Base-by-base conservation (phyloP, 1,140 invertebrate genomes). In the Drosophila bocki region DNA sequence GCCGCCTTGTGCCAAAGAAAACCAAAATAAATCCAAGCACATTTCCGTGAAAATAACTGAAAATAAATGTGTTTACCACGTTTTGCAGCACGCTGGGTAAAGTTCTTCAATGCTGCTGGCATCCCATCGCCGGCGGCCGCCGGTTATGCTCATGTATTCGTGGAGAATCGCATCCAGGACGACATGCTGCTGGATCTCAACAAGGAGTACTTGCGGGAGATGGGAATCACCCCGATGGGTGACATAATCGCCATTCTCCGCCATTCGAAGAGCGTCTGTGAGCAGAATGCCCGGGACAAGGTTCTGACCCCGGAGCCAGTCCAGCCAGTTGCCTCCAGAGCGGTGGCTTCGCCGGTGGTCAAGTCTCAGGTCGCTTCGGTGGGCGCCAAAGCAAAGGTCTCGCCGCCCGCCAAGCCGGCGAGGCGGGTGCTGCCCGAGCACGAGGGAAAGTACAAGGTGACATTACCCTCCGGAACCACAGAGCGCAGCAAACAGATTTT, bases 181-280 rank as follows among this genome's bases (percentile, higher is more conserved):
- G 95, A 97, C 81, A 97, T 97, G 97, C 88, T 98, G 26, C 88
- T 95, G 48, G 97, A 98, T 91, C 93, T 98, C 3, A 97, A 95
- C 70, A 97, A 97, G 91, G 96, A 97, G 85, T 96, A 97, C 86
- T 93, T 98, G 8, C 94, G 94, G 69, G 96, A 97, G 80, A 97
- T 98, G 96, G 97, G 96, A 2, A 97, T 98, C 7, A 95, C 94
- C 1, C 93, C 96, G 17, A 96, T 97, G 94, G 97, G 97, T 15
- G 97, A 98, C 93, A 95, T 97, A 51, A 97, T 98, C 86, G 96
- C 96, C 13, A 97, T 98, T 77, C 93, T 97, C 70, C 87, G 96
- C 65, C 96, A 97, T 94, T 95, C 97, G 2, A 97, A 97, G 91
- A 93, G 94, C 80, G 96, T 96, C 3, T 95, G 95, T 84, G 95